Percentiles rank a stretch among this genome's conserved stretches.
Evolutionary conservation across 2,888 invertebrate genomes (phyloP).

Genomic region (Tromatobia lineatoria): DNA sequence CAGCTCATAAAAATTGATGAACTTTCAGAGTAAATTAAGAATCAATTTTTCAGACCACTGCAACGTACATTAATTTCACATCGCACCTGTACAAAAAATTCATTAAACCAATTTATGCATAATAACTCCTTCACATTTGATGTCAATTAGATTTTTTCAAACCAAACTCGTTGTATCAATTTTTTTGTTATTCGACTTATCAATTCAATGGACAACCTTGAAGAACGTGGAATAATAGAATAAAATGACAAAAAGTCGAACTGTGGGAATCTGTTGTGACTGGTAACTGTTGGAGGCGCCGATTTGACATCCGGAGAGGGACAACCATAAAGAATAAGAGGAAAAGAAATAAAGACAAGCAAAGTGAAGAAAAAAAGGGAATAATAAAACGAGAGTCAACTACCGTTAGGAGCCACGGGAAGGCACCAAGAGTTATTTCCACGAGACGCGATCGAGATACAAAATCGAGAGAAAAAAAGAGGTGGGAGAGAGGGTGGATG

Average conservation of each 20-base stretch:
- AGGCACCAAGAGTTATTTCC: slow-evolving; percentile 75
- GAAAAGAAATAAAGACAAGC: slow-evolving; percentile 10
- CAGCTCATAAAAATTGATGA: no score
- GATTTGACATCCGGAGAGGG: slow-evolving; percentile 12
- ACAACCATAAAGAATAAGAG: slow-evolving; percentile 12
- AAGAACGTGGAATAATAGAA: background rate
- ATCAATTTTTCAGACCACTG: no score
- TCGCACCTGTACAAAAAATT: no score
- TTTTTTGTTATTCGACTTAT: background rate
- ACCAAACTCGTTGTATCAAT: background rate
- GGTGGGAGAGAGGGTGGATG: slow-evolving; percentile 39
- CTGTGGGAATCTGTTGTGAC: slow-evolving; percentile 8
- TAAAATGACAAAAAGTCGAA: background rate
- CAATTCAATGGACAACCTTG: no score
- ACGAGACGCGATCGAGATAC: slow-evolving; percentile 73
- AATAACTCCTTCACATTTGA: no score
- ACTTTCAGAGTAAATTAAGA: no score
- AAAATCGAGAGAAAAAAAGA: slow-evolving; percentile 46
- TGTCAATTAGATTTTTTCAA: no score
- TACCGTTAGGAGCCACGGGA: slow-evolving; percentile 69
- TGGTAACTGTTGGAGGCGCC: slow-evolving; percentile 8
- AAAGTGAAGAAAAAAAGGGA: background rate
- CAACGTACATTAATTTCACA: no score
- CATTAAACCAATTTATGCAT: no score
- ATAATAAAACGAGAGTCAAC: slow-evolving; percentile 62